Evolutionary conservation across 2,888 invertebrate species (phyloP).

Genomic region (Hypercompe scribonia): DNA sequence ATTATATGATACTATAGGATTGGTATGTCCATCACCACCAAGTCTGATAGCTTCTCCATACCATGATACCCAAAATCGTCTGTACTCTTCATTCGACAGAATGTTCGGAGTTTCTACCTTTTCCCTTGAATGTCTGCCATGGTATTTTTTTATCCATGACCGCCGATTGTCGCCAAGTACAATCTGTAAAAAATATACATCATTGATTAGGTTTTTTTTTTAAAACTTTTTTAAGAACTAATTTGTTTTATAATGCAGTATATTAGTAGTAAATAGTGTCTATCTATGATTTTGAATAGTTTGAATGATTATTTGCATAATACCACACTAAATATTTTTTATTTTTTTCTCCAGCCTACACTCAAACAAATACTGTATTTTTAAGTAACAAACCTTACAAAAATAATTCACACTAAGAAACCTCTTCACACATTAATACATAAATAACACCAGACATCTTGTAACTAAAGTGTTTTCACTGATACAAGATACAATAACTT

Average conservation of each 20-base stretch:
- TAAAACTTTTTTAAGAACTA: background rate
- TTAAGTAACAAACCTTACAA: background rate
- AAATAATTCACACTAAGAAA: background rate
- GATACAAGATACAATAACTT: background rate
- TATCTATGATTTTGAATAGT: background rate
- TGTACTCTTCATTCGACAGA: slow-evolving; percentile 72
- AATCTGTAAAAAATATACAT: slow-evolving; percentile 45
- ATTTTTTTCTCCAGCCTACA: background rate
- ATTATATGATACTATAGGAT: slow-evolving; percentile 53
- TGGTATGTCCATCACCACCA: slow-evolving; percentile 71
- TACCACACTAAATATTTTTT: background rate
- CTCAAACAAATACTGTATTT: no score
- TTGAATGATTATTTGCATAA: no score
- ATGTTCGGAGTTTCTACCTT: slow-evolving; percentile 73
- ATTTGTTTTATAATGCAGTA: background rate
- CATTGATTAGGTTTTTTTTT: background rate
- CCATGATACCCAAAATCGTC: slow-evolving; percentile 84
- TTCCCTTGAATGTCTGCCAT: slow-evolving; percentile 33
- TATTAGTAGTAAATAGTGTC: background rate
- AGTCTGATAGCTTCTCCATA: slow-evolving; percentile 71
- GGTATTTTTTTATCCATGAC: slow-evolving; percentile 56
- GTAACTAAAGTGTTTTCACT: background rate
- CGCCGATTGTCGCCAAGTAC: slow-evolving; percentile 54
- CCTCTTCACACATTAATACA: background rate
- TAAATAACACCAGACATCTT: no score